These are phyloP conservation scores for Oppia nitens DNA, from an alignment of 1,140 invertebrate species.

Conservation along the genomic window DNA sequence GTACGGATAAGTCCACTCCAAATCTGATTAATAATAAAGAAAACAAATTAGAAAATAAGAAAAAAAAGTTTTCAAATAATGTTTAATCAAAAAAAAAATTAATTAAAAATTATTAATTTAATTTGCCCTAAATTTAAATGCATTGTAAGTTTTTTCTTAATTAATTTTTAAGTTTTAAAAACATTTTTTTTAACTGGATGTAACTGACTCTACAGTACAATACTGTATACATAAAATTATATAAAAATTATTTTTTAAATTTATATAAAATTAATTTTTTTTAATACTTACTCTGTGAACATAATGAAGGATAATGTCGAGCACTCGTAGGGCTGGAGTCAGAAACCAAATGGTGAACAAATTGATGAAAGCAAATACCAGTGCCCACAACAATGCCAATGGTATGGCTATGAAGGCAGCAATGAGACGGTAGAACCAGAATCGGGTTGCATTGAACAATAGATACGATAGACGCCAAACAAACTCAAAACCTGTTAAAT, in stretches of 20 bases:
- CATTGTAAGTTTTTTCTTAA: too few relatives aligned
- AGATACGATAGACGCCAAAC: conserved; percentile 31
- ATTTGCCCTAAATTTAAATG: too few relatives aligned
- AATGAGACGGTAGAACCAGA: conserved; percentile 30
- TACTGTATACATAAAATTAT: neutral
- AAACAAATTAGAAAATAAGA: neutral
- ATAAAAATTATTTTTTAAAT: neutral
- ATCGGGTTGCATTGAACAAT: conserved; percentile 31
- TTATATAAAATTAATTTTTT: neutral
- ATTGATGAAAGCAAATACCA: conserved; percentile 30
- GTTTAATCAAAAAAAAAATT: too few relatives aligned
- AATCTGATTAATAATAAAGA: conserved; percentile 9
- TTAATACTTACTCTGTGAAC: conserved; percentile 23
- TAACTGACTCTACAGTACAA: neutral
- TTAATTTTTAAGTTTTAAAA: too few relatives aligned
- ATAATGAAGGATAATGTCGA: conserved; percentile 23
- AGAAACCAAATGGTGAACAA: conserved; percentile 30
- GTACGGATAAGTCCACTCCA: conserved; percentile 18
- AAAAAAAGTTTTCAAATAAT: neutral
- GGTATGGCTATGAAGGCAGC: conserved; percentile 27
- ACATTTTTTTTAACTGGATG: too few relatives aligned
- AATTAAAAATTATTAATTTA: too few relatives aligned
- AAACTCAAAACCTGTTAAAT: conserved; percentile 26
- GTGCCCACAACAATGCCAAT: conserved; percentile 30
- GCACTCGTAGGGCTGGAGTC: conserved; percentile 25